These are phyloP conservation scores for Lacerta agilis DNA, from an alignment of 2,797 vertebrate species.

Conservation along the genomic window DNA sequence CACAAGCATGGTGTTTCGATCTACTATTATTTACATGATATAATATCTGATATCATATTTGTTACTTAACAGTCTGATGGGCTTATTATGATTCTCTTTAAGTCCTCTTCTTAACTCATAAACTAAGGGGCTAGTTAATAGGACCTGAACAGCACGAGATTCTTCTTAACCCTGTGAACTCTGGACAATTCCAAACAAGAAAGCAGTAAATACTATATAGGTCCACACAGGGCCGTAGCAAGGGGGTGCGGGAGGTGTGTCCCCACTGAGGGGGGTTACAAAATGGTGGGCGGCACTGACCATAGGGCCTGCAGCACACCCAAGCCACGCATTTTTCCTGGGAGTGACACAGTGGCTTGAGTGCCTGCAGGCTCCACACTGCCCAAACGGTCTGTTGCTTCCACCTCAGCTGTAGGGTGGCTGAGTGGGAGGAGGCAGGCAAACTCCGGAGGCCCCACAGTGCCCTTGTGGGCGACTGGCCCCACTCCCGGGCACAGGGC, in stretches of 20 bases:
- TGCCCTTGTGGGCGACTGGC: no score
- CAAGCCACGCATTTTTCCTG: no score
- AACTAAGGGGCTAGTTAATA: slow-evolving; percentile 79
- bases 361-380: accelerated
- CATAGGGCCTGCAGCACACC: accelerated
- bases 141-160: slow-evolving; percentile 69
- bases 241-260: no score
- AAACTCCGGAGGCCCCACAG: no score
- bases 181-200: slow-evolving; percentile 47
- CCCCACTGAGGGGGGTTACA: no score
- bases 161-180: slow-evolving; percentile 69
- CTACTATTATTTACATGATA: slow-evolving; percentile 58
- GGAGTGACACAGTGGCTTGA: no score
- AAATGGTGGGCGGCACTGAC: no score
- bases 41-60: slow-evolving; percentile 63
- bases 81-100: slow-evolving; percentile 59
- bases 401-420: no score
- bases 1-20: slow-evolving; percentile 30
- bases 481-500: no score
- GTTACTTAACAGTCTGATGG: slow-evolving; percentile 70
- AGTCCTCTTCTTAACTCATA: slow-evolving; percentile 63
- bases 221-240: not conserved
- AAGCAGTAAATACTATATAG: slow-evolving; percentile 36
- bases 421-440: no score
- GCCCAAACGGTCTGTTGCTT: no score